These are phyloP conservation scores for Caiman crocodilus DNA, from an alignment of 2,797 vertebrate species.

Conservation along the genomic window DNA sequence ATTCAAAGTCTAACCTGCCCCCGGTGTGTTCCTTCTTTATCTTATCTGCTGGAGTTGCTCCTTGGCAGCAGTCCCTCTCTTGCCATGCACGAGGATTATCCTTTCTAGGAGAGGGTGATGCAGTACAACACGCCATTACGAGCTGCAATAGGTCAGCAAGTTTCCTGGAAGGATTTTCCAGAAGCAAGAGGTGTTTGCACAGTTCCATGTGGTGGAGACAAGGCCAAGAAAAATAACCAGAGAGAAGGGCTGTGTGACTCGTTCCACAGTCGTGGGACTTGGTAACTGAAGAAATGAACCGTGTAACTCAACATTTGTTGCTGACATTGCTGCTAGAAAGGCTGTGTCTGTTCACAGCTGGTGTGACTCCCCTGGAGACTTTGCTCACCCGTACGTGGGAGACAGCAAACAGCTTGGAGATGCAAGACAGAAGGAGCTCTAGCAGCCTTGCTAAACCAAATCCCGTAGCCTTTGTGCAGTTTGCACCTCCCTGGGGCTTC, in stretches of 20 bases:
- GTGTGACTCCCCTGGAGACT: background rate
- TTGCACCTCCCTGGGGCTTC: fast-evolving
- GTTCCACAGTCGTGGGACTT: background rate
- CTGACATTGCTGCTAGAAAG: background rate
- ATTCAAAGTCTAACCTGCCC: conserved; percentile 60
- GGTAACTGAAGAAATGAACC: background rate
- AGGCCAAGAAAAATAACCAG: background rate
- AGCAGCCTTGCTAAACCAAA: background rate
- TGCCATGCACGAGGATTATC: background rate
- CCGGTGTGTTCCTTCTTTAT: conserved; percentile 9
- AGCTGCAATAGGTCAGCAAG: background rate
- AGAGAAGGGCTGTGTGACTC: background rate
- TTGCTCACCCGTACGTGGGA: background rate
- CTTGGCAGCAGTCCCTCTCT: conserved; percentile 31
- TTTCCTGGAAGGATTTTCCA: background rate
- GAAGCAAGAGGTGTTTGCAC: background rate
- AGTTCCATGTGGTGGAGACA: background rate
- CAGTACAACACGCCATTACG: background rate
- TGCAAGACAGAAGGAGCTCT: background rate
- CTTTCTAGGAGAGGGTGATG: background rate
- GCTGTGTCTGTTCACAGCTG: background rate
- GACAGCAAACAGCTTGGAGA: background rate
- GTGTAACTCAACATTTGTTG: background rate
- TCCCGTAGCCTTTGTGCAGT: background rate
- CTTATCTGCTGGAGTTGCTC: background rate